Evolutionary conservation across 2,113 vertebrate species (phyloP).

Genomic region (Elgaria multicarinata): DNA sequence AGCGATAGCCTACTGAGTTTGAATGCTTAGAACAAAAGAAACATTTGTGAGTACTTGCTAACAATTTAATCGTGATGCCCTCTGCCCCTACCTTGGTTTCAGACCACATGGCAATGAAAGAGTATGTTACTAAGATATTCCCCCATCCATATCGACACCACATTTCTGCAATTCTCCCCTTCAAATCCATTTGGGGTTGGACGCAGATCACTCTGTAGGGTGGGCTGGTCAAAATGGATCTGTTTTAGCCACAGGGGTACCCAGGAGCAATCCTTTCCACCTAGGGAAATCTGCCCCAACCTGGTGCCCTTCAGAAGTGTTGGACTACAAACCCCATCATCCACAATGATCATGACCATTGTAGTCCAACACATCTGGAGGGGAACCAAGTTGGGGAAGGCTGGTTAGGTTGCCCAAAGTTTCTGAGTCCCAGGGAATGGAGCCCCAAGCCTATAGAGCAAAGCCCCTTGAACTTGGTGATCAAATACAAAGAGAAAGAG

Average conservation of each 20-base stretch:
- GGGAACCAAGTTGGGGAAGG: no score
- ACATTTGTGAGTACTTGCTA: slow-evolving; percentile 52
- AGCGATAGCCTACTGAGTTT: slow-evolving; percentile 47
- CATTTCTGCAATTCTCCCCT: background rate
- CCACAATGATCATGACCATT: background rate
- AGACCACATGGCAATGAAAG: slow-evolving; percentile 20
- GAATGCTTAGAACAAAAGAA: slow-evolving; percentile 31
- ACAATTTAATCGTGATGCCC: slow-evolving; percentile 52
- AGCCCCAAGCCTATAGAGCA: background rate
- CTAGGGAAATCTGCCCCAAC: background rate
- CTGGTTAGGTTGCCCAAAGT: background rate
- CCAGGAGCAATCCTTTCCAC: background rate
- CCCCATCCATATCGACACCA: background rate
- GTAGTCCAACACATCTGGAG: background rate
- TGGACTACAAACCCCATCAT: background rate
- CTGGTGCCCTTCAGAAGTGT: no score
- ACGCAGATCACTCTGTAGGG: background rate
- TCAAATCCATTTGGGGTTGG: background rate
- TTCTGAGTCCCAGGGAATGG: background rate
- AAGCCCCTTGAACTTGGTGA: background rate
- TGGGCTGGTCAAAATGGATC: background rate
- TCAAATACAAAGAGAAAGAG: background rate
- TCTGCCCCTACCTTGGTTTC: slow-evolving; percentile 13
- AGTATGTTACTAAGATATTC: slow-evolving; percentile 11
- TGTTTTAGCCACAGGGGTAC: background rate